Conservation (phyloP, 2,888 invertebrate genomes). For the Callyntrura guangdongensis region DNA sequence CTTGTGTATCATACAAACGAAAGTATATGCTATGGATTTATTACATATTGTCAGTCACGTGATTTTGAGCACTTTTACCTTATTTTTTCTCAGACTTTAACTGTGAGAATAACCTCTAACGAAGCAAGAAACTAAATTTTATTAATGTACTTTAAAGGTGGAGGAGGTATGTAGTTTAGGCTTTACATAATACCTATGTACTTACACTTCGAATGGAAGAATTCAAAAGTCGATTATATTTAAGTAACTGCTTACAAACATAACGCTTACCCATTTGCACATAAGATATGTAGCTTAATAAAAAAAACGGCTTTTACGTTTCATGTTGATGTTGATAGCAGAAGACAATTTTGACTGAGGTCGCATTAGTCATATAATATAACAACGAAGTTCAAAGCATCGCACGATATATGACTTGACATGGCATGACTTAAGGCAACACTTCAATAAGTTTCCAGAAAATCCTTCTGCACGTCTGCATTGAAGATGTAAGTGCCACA, state of each 20-base stretch:
- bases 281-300: not conserved
- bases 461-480: not conserved
- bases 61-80: not conserved
- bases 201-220: constrained; percentile 3
- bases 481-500: too few relatives aligned
- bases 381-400: too few relatives aligned
- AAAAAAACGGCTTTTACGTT: not conserved
- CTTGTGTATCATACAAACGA: not conserved
- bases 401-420: constrained; percentile 48
- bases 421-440: constrained; percentile 63
- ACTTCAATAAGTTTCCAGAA: constrained; percentile 29
- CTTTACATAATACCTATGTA: not conserved
- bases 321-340: constrained; percentile 3
- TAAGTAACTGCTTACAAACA: not conserved
- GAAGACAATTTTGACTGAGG: constrained; percentile 59
- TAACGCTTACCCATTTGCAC: not conserved
- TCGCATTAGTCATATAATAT: not conserved
- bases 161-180: not conserved
- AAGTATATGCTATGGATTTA: not conserved
- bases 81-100: constrained; percentile 20
- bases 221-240: not conserved
- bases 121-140: not conserved
- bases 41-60: not conserved
- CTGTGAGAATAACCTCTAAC: constrained; percentile 68
- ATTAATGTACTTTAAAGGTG: not conserved